These are phyloP conservation scores for Trachemys scripta DNA, from an alignment of 2,113 vertebrate genomes.

Conservation along the genomic window DNA sequence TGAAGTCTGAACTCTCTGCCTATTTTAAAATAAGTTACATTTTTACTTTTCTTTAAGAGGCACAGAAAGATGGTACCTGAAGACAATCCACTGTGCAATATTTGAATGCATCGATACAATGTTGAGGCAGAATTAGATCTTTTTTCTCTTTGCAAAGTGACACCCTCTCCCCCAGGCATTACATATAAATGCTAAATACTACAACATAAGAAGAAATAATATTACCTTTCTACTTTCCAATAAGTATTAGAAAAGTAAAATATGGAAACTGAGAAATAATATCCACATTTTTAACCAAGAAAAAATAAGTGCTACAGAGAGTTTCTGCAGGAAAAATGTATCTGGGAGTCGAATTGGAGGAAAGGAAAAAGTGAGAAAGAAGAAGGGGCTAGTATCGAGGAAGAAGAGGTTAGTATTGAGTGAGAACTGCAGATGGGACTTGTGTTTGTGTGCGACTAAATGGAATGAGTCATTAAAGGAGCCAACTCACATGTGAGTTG, in stretches of 20 bases:
- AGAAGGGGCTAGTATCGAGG: neutral
- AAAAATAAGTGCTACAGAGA: accelerated
- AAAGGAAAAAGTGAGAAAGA: neutral
- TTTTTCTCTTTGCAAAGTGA: neutral
- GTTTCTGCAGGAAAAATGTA: neutral
- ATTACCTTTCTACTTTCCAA: neutral
- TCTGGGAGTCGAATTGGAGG: neutral
- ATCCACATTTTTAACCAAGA: neutral
- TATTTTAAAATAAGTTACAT: neutral
- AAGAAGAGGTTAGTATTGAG: neutral
- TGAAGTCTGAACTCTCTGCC: neutral
- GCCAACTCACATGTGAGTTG: neutral
- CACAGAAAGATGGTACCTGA: neutral
- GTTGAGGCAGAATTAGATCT: neutral
- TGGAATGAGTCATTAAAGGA: neutral
- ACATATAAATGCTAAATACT: accelerated
- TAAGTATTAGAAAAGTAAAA: neutral
- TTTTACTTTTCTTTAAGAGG: neutral
- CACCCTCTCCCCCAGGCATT: neutral
- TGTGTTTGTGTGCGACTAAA: neutral
- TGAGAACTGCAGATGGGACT: neutral
- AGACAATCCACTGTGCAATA: neutral
- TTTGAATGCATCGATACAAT: accelerated
- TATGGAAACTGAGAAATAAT: neutral
- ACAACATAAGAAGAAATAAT: neutral